Percentiles rank a stretch among this genome's conserved stretches.
These are phyloP conservation scores for Idris sp. DNA, from an alignment of 1,140 invertebrate genomes.

Conservation along the genomic window DNA sequence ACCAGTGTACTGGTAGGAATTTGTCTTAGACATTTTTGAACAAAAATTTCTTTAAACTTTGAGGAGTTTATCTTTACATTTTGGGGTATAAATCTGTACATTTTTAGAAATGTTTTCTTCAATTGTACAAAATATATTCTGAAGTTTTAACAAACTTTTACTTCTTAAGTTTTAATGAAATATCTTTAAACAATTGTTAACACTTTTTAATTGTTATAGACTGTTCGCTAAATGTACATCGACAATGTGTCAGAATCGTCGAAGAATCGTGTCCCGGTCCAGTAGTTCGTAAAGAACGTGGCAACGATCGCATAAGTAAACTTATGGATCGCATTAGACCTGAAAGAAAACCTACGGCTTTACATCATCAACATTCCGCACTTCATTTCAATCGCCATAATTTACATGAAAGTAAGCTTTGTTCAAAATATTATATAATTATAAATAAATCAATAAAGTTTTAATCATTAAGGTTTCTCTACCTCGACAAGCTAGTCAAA, in stretches of 20 bases:
- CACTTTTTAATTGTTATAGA: slow-evolving; percentile 80
- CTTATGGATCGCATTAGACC: slow-evolving; percentile 86
- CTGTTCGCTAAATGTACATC: slow-evolving; percentile 93
- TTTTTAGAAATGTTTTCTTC: too few species aligned
- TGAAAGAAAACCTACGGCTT: slow-evolving; percentile 78
- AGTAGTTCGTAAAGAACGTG: slow-evolving; percentile 83
- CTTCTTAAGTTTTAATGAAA: too few species aligned
- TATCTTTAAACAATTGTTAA: too few species aligned
- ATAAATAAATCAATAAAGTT: too few species aligned
- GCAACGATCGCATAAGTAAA: slow-evolving; percentile 84
- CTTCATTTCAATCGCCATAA: slow-evolving; percentile 67
- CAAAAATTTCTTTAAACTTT: not conserved
- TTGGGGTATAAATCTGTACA: too few species aligned
- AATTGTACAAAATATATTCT: not conserved
- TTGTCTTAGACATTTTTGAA: not conserved
- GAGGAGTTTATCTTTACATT: too few species aligned
- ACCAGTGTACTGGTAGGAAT: slow-evolving; percentile 88
- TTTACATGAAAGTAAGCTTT: slow-evolving; percentile 70
- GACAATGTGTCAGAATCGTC: slow-evolving; percentile 87
- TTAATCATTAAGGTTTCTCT: too few species aligned
- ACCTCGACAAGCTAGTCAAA: too few species aligned
- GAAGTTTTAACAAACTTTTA: too few species aligned
- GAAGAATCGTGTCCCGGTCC: slow-evolving; percentile 92
- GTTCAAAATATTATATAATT: not conserved
- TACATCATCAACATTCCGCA: slow-evolving; percentile 68